Evolutionary conservation across 1,140 invertebrate species (phyloP), one percentile per base, ranked within the genome.

Genomic region (Micrasema minimum): DNA sequence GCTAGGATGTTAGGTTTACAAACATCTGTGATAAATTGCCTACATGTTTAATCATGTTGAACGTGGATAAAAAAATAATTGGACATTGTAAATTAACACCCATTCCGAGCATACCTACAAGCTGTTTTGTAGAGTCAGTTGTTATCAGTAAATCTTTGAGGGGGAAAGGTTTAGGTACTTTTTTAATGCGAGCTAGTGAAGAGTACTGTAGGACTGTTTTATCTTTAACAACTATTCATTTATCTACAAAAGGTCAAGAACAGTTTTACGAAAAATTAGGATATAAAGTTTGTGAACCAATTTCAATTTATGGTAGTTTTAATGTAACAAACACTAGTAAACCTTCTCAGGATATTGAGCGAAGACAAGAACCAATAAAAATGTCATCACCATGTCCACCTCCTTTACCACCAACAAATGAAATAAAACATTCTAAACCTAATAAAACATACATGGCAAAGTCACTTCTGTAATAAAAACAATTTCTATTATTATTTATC

Each of bases 91-190:
- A 93, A 82, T 82, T 93, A 62, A 89, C 89, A 45, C 77, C 86
- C 2, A 88, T 93, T 71, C 88, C 89, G 1, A 87, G 83, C 75
- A 86, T 90, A 68, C 84, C 80, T 62, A 82, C 89, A 31, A 88
- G 88, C 69, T 93, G 91, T 80, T 90, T 91, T 75, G 83, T 93
- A 57, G 90, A 93, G 83, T 90, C 91, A 55, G 92, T 94, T 74
- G 88, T 94, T 10, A 91, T 94, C 75, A 86, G 88, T 64, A 87
- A 87, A 80, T 78, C 80, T 1, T 84, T 87, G 72, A 84, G 92
- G 69, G 90, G 89, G n/a, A 88, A 89, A 81, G 92, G 90, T 75
- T 84, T 92, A 66, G 92, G 92, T 22, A 90, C 88, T 75, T 83
- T 87, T 77, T 81, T 94, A 61, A 88, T 94, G 86, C 85, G 83